phyloP scores from a whole-genome alignment of 2,113 vertebrate genomes.

The Gobiocypris rarus region DNA sequence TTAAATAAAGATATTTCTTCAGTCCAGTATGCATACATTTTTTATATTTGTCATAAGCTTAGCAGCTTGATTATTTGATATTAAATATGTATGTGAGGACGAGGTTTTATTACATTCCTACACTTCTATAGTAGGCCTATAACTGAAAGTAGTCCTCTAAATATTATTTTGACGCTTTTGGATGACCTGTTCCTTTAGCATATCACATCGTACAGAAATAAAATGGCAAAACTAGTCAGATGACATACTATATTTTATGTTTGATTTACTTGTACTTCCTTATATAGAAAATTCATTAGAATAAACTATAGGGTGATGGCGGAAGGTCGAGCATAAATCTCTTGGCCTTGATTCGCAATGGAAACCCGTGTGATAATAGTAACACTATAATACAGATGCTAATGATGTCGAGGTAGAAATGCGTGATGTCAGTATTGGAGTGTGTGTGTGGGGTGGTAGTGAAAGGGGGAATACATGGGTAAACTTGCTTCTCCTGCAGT shows the following conservation, averaged over 20 bases:
- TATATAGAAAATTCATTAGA: conserved; percentile 67
- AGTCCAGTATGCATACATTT: background rate
- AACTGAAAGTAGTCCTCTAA: background rate
- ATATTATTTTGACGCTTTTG: background rate
- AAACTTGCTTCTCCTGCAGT: conserved; percentile 47
- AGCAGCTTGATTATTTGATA: background rate
- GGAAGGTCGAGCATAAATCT: conserved; percentile 75
- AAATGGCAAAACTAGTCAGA: background rate
- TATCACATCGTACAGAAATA: conserved; percentile 25
- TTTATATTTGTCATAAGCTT: background rate
- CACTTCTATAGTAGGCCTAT: background rate
- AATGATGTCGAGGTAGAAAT: conserved; percentile 69
- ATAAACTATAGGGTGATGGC: conserved; percentile 67
- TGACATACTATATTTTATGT: conserved; percentile 57
- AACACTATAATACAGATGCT: conserved; percentile 75
- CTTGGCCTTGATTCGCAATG: conserved; percentile 77
- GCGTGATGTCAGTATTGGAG: conserved; percentile 43
- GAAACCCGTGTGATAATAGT: conserved; percentile 74
- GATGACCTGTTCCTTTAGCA: conserved; percentile 9
- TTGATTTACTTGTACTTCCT: conserved; percentile 65
- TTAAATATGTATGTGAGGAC: background rate
- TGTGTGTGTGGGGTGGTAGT: conserved; percentile 46
- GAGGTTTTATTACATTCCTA: background rate
- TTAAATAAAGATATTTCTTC: background rate
- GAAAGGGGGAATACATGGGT: conserved; percentile 10